Percentiles rank a stretch among this genome's conserved stretches.
Evolutionary conservation across 2,888 invertebrate genomes (phyloP).

Genomic region (Brachynemurus nebulosus): DNA sequence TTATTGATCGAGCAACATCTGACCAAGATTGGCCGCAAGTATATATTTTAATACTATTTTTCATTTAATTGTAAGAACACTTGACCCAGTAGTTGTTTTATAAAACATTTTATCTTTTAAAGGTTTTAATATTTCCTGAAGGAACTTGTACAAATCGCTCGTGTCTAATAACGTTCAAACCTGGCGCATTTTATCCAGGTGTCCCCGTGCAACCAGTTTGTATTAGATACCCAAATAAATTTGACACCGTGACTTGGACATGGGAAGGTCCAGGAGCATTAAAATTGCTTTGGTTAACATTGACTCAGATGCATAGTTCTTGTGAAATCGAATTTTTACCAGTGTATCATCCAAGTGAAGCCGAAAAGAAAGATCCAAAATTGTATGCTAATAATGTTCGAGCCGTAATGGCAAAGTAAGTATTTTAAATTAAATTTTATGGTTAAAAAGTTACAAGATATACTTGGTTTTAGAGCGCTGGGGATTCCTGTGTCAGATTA

Average conservation of each 20-base stretch:
- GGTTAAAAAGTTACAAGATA: not conserved
- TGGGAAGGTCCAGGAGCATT: slow-evolving; percentile 88
- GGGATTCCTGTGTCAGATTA: slow-evolving; percentile 80
- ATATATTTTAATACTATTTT: slow-evolving; percentile 8
- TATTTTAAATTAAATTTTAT: slow-evolving; percentile 14
- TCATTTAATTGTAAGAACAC: no score
- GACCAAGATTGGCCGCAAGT: slow-evolving; percentile 83
- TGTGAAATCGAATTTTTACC: slow-evolving; percentile 88
- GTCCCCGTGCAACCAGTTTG: slow-evolving; percentile 92
- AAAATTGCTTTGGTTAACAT: slow-evolving; percentile 73
- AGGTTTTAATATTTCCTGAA: slow-evolving; percentile 89
- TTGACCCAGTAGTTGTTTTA: no score
- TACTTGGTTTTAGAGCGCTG: slow-evolving; percentile 48
- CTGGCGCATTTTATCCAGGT: slow-evolving; percentile 90
- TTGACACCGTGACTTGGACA: slow-evolving; percentile 84
- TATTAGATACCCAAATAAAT: slow-evolving; percentile 77
- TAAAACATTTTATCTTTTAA: slow-evolving; percentile 20
- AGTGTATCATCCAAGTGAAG: slow-evolving; percentile 76
- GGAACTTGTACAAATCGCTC: slow-evolving; percentile 93
- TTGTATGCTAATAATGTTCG: slow-evolving; percentile 83
- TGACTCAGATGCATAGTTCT: slow-evolving; percentile 75
- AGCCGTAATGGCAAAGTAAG: slow-evolving; percentile 81
- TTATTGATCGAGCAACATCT: slow-evolving; percentile 70
- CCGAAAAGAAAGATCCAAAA: slow-evolving; percentile 74
- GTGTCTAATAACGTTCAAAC: slow-evolving; percentile 78